These are phyloP conservation scores for Cuculus canorus DNA, from an alignment of 2,797 vertebrate species.

Conservation along the genomic window DNA sequence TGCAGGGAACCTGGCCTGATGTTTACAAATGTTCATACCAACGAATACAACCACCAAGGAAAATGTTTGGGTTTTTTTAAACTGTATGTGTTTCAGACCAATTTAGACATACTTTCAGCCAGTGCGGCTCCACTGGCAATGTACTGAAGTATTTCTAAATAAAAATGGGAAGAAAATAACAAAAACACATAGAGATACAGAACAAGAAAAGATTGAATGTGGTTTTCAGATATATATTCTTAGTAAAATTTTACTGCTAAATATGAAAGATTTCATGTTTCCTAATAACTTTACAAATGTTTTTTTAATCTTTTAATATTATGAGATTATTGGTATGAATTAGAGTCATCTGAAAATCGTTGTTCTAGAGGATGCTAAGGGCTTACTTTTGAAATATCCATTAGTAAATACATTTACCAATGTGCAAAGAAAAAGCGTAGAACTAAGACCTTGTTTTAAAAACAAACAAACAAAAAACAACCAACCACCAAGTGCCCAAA, in stretches of 20 bases:
- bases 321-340: background rate
- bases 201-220: background rate
- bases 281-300: background rate
- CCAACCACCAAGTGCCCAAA: background rate
- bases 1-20: background rate
- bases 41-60: background rate
- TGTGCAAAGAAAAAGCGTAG: background rate
- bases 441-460: background rate
- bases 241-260: background rate
- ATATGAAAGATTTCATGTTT: background rate
- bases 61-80: background rate
- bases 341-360: background rate
- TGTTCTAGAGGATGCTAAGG: background rate
- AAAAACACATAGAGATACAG: background rate
- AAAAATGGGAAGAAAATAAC: background rate
- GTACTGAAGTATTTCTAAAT: background rate
- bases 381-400: background rate
- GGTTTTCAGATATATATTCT: background rate
- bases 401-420: background rate
- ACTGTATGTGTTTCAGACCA: background rate
- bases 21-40: background rate
- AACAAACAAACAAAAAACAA: background rate
- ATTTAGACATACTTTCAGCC: background rate
- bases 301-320: background rate
- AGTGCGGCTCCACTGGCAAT: background rate